Percentiles rank a stretch among this genome's conserved stretches.
Evolutionary conservation across 2,888 invertebrate species (phyloP).

Genomic region (Sminthurides aquaticus): DNA sequence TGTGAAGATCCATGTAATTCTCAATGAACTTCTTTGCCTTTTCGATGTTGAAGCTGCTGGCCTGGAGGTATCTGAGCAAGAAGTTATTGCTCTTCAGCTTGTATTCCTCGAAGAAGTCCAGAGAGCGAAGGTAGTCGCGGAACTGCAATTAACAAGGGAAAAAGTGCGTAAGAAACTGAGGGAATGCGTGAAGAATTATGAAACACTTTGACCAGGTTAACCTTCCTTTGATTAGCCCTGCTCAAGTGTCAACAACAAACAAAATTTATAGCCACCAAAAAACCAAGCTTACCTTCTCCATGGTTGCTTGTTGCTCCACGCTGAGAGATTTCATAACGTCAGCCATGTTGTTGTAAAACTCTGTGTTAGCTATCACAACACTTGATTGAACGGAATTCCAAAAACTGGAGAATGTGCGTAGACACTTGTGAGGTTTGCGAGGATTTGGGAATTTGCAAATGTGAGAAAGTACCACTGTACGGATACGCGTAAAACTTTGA

Average conservation of each 20-base stretch:
- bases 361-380: too few relatives aligned
- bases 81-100: slow-evolving; percentile 9
- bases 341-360: not conserved
- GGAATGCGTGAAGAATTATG: too few relatives aligned
- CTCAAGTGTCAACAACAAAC: not conserved
- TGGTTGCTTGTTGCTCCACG: not conserved
- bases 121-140: not conserved
- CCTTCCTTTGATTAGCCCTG: too few relatives aligned
- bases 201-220: too few relatives aligned
- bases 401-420: too few relatives aligned
- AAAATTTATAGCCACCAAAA: not conserved
- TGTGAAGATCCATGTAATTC: slow-evolving; percentile 3
- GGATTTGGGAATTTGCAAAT: too few relatives aligned
- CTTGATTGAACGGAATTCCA: too few relatives aligned
- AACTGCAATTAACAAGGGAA: slow-evolving; percentile 1
- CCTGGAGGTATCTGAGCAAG: slow-evolving; percentile 9
- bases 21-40: slow-evolving; percentile 11
- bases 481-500: too few relatives aligned
- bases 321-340: slow-evolving; percentile 1
- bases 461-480: too few relatives aligned
- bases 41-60: slow-evolving; percentile 7
- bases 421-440: too few relatives aligned
- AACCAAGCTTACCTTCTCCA: slow-evolving; percentile 7
- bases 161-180: not conserved
- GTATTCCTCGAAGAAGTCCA: slow-evolving; percentile 7